A percentile compares a stretch with the other conserved stretches of the same genome.
Evolutionary conservation across 2,797 vertebrate genomes (phyloP).

Genomic region (Perdix hodgsoniae): DNA sequence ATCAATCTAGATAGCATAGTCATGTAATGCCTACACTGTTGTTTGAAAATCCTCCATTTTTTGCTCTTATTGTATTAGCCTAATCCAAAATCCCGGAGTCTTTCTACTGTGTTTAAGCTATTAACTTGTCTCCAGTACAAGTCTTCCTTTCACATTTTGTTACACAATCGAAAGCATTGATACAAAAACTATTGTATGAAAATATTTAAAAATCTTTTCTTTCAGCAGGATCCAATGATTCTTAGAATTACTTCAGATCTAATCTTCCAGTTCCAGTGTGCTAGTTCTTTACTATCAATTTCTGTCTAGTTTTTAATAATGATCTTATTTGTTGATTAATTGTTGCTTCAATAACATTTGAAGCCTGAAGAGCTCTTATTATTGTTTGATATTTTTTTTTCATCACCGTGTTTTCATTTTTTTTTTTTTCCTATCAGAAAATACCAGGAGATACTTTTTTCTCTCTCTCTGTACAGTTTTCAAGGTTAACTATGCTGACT

Average conservation of each 20-base stretch:
- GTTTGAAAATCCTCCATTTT: not conserved
- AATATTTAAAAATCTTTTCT: not conserved
- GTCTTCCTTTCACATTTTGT: not conserved
- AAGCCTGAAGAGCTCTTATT: not conserved
- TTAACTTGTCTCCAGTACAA: not conserved
- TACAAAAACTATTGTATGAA: not conserved
- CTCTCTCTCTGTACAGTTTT: no score
- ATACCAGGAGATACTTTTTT: no score
- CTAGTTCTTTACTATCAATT: not conserved
- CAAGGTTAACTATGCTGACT: not conserved
- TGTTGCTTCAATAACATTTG: not conserved
- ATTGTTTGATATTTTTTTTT: not conserved
- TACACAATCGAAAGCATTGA: not conserved
- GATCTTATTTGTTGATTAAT: no score
- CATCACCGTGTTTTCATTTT: no score
- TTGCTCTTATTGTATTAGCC: rapidly evolving
- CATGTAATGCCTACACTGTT: not conserved
- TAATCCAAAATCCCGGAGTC: not conserved
- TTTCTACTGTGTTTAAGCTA: not conserved
- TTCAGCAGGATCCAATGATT: not conserved
- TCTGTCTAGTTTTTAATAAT: not conserved
- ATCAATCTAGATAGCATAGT: not conserved
- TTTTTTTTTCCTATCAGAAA: no score
- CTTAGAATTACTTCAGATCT: not conserved
- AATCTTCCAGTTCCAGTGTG: not conserved